These are phyloP conservation scores for Bombus polaris DNA, from an alignment of 1,140 invertebrate species.

Conservation along the genomic window DNA sequence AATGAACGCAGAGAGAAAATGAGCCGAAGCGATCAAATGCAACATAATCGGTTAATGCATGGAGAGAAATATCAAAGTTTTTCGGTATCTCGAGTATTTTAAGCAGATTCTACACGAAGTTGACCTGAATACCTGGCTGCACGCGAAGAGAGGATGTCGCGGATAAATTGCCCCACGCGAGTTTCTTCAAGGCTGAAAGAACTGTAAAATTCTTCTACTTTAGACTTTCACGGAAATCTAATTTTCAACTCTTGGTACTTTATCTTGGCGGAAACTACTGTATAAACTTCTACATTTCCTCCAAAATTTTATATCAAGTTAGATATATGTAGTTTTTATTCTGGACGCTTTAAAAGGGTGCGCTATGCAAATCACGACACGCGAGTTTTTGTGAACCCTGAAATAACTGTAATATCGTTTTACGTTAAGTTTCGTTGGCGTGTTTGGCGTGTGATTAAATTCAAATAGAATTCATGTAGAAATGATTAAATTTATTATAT, in stretches of 20 bases:
- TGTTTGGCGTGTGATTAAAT: not conserved
- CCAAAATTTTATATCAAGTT: not conserved
- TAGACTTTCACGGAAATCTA: not conserved
- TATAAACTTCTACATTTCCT: not conserved
- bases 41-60: not conserved
- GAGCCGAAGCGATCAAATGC: not conserved
- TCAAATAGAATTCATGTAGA: not conserved
- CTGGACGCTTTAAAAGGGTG: not conserved
- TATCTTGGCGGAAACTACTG: not conserved
- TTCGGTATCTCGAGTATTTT: not conserved
- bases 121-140: not conserved
- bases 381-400: not conserved
- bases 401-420: not conserved
- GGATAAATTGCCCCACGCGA: constrained; percentile 2
- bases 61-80: not conserved
- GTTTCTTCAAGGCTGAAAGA: not conserved
- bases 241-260: not conserved
- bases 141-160: not conserved
- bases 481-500: not conserved
- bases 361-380: not conserved
- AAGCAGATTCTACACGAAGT: not conserved
- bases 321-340: not conserved
- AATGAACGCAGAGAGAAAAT: too few species aligned
- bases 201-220: not conserved
- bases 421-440: not conserved